phyloP scores from a whole-genome alignment of 2,797 vertebrate species.

The Synaphobranchus kaupii region DNA sequence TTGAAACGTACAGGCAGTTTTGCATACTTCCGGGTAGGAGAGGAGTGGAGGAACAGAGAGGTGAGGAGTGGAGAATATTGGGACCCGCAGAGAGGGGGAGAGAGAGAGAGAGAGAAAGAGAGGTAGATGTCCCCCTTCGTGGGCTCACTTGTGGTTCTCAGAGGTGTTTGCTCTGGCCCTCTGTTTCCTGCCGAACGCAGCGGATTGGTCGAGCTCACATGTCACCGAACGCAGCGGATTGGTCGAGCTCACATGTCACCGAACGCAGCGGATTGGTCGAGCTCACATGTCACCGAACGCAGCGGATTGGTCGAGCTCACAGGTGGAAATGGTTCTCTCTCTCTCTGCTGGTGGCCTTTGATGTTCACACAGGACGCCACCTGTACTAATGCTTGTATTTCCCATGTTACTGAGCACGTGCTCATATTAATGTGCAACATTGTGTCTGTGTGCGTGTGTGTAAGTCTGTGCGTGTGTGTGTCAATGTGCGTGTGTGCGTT shows the following conservation, averaged over 20 bases:
- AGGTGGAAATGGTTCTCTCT: not conserved
- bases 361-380: not conserved
- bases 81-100: too few relatives aligned
- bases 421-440: not conserved
- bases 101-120: too few relatives aligned
- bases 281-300: not conserved
- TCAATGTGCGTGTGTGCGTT: slow-evolving; percentile 2
- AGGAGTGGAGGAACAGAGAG: too few relatives aligned
- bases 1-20: too few relatives aligned
- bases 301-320: not conserved
- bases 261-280: not conserved
- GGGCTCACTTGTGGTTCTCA: not conserved
- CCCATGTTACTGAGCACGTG: not conserved
- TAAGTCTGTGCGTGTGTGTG: not conserved
- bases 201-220: not conserved
- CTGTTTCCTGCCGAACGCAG: not conserved
- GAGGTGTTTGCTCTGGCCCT: not conserved
- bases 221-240: not conserved
- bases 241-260: not conserved
- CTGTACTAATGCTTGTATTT: not conserved
- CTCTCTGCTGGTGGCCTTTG: not conserved
- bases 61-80: too few relatives aligned
- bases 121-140: too few relatives aligned
- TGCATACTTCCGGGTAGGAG: too few relatives aligned
- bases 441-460: not conserved